Evolutionary conservation across 2,113 vertebrate species (phyloP).

Genomic region (Morphnarchus princeps): DNA sequence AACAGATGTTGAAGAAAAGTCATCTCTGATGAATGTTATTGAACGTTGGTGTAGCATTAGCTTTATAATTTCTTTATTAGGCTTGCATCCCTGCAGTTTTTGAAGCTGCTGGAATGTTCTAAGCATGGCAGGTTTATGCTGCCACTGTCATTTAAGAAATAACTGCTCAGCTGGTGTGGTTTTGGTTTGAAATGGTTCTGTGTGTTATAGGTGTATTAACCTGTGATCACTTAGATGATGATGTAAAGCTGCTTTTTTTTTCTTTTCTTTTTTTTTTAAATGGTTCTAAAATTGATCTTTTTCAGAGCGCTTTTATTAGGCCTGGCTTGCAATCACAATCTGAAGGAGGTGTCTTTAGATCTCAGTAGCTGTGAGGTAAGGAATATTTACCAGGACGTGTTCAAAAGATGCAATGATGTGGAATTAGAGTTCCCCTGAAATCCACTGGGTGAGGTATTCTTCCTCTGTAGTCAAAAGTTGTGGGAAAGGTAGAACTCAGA

Average conservation of each 20-base stretch:
- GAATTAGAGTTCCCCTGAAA: neutral
- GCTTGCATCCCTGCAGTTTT: neutral
- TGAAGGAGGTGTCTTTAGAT: conserved; percentile 92
- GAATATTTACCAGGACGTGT: neutral
- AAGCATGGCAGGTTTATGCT: neutral
- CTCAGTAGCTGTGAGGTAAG: conserved; percentile 97
- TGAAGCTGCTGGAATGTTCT: neutral
- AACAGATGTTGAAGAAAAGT: conserved; percentile 3
- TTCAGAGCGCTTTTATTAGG: conserved; percentile 90
- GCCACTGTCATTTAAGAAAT: neutral
- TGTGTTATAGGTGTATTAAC: neutral
- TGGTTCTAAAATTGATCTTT: conserved; percentile 43
- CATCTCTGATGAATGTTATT: neutral
- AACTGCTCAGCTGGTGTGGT: neutral
- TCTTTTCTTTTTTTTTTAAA: neutral
- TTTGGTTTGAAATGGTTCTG: neutral
- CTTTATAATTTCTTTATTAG: conserved; percentile 17
- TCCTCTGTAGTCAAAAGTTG: neutral
- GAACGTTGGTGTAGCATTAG: conserved; percentile 13
- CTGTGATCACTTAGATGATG: neutral
- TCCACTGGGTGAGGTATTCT: neutral
- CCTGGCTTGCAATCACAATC: conserved; percentile 89
- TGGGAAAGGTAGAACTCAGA: neutral
- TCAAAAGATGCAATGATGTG: neutral
- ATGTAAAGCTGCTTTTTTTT: neutral